phyloP scores from a whole-genome alignment of 2,113 vertebrate species.

The Oceanites oceanicus region DNA sequence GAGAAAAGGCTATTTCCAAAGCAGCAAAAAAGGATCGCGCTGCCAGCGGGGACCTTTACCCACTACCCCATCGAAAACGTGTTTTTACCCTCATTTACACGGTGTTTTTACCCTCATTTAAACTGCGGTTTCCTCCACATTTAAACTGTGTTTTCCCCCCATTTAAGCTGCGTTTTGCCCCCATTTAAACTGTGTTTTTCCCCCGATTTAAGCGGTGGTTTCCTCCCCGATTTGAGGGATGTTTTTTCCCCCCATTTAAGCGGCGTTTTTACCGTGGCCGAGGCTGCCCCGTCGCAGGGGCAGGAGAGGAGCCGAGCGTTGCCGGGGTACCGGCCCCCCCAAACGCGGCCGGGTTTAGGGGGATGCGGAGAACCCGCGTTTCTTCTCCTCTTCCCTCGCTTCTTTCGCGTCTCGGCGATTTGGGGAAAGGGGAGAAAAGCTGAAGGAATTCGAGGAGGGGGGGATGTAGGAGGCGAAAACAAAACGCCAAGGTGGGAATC shows the following conservation, averaged over 20 bases:
- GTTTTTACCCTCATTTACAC: neutral
- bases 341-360: neutral
- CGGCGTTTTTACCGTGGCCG: neutral
- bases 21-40: neutral
- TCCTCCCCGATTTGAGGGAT: too few species aligned
- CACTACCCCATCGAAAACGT: rapidly evolving
- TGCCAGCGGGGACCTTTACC: neutral
- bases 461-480: neutral
- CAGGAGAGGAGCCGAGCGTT: neutral
- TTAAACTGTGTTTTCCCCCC: too few species aligned
- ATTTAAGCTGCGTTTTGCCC: too few species aligned
- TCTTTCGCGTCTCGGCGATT: neutral
- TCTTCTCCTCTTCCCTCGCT: neutral
- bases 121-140: too few species aligned
- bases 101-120: neutral
- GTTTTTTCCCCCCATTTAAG: neutral
- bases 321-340: neutral
- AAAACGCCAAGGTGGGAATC: neutral
- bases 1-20: neutral
- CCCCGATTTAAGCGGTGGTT: too few species aligned
- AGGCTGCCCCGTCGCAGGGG: neutral
- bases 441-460: neutral
- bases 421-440: neutral
- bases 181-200: too few species aligned
- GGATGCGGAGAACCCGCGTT: neutral